phyloP scores from a whole-genome alignment of 30 jellyfish, hydroid and myxozoan genomes.

The Turritopsis dohrnii region DNA sequence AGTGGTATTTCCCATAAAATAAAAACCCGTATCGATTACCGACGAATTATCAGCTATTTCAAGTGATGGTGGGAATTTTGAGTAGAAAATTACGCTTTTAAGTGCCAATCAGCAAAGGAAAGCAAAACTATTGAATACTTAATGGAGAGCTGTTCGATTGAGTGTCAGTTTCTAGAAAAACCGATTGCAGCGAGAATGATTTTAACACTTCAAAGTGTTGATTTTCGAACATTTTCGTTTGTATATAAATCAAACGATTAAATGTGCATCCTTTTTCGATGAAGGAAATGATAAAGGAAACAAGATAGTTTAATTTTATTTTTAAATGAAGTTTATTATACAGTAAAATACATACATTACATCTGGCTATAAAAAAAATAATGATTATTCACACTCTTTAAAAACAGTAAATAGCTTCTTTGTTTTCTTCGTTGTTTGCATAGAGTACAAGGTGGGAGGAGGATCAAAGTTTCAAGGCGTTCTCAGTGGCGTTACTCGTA shows the following conservation, averaged over 20 bases:
- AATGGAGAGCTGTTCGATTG: background rate
- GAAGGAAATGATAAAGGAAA: background rate
- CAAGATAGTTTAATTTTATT: background rate
- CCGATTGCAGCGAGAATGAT: background rate
- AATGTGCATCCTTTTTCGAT: background rate
- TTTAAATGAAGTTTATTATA: too few species aligned
- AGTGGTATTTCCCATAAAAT: background rate
- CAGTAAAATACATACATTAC: background rate
- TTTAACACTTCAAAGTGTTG: background rate
- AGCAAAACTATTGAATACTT: background rate
- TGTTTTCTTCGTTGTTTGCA: background rate
- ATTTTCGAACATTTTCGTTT: background rate
- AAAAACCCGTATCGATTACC: background rate
- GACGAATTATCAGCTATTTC: too few species aligned
- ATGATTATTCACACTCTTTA: background rate
- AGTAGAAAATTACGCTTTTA: background rate
- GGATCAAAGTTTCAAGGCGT: background rate
- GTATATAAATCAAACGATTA: background rate
- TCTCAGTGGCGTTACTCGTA: background rate
- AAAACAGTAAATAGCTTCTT: background rate
- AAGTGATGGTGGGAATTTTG: background rate
- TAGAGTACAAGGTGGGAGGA: background rate
- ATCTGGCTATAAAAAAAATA: background rate
- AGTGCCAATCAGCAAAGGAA: background rate
- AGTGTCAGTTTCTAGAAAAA: background rate